A percentile compares a stretch with the other conserved stretches of the same genome.
Conservation (phyloP, 2,888 invertebrate genomes). For the Polylopha cassiicola region DNA sequence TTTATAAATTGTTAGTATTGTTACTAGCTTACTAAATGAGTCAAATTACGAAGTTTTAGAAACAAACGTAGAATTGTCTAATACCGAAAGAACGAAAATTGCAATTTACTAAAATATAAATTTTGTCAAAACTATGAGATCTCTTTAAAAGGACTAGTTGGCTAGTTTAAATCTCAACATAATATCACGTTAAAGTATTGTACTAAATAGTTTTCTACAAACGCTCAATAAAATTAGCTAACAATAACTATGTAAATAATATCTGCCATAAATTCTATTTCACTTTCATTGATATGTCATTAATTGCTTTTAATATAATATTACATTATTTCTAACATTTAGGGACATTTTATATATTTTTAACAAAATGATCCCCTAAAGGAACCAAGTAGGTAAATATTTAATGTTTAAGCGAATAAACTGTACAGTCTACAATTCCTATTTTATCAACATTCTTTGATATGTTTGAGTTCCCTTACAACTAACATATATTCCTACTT, state of each 20-base stretch:
- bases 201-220: not conserved
- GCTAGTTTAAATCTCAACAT: slow-evolving; percentile 2
- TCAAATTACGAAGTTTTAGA: too few relatives aligned
- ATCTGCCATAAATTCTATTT: slow-evolving; percentile 16
- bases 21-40: too few relatives aligned
- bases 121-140: too few relatives aligned
- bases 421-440: not conserved
- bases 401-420: too few relatives aligned
- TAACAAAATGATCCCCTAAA: slow-evolving; percentile 2
- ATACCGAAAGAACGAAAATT: too few relatives aligned
- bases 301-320: not conserved
- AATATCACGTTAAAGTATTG: slow-evolving; percentile 6
- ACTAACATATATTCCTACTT: slow-evolving; percentile 2
- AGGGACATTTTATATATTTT: slow-evolving; percentile 1
- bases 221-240: too few relatives aligned
- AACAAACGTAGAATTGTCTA: too few relatives aligned
- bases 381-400: too few relatives aligned
- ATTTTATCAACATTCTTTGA: slow-evolving; percentile 15
- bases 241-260: too few relatives aligned
- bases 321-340: slow-evolving; percentile 8
- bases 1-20: not conserved
- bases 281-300: slow-evolving; percentile 21
- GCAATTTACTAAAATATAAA: too few relatives aligned
- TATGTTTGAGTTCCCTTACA: slow-evolving; percentile 23
- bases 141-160: too few relatives aligned